These are phyloP conservation scores for Daboia siamensis DNA, from an alignment of 2,113 vertebrate genomes.

Conservation along the genomic window DNA sequence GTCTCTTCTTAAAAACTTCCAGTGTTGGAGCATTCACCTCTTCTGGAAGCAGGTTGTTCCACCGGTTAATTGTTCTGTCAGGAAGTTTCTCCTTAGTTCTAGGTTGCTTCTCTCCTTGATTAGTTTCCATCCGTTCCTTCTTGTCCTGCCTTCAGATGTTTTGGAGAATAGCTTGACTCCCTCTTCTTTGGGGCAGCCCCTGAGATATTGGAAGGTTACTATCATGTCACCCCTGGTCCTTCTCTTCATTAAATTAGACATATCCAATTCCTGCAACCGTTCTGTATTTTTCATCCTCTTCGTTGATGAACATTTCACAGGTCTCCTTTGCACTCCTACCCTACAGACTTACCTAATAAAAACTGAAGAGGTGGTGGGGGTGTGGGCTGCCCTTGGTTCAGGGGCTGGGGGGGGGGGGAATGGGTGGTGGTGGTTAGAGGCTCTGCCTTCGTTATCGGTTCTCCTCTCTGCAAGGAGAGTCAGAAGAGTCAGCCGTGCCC, in stretches of 20 bases:
- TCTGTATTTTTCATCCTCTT: background rate
- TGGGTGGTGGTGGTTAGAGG: background rate
- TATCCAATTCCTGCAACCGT: background rate
- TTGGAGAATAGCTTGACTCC: no score
- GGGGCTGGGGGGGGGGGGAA: background rate
- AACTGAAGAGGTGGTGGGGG: background rate
- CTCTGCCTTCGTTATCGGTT: background rate
- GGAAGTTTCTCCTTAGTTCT: no score
- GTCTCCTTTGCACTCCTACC: background rate
- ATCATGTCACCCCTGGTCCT: background rate
- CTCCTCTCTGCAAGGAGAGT: background rate
- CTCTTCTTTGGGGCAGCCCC: no score
- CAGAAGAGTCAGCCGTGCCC: no score
- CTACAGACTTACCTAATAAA: background rate
- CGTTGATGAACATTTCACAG: background rate
- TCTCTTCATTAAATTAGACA: background rate
- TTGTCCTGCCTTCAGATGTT: accelerated
- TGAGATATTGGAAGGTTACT: no score
- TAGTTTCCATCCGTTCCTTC: no score
- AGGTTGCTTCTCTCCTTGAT: no score
- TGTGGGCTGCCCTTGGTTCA: background rate
- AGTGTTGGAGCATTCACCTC: no score
- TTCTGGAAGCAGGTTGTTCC: no score
- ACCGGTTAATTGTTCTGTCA: no score
- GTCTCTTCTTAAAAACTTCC: no score